These are phyloP conservation scores for Atlantisia rogersi DNA, from an alignment of 2,113 vertebrate species.

Conservation along the genomic window DNA sequence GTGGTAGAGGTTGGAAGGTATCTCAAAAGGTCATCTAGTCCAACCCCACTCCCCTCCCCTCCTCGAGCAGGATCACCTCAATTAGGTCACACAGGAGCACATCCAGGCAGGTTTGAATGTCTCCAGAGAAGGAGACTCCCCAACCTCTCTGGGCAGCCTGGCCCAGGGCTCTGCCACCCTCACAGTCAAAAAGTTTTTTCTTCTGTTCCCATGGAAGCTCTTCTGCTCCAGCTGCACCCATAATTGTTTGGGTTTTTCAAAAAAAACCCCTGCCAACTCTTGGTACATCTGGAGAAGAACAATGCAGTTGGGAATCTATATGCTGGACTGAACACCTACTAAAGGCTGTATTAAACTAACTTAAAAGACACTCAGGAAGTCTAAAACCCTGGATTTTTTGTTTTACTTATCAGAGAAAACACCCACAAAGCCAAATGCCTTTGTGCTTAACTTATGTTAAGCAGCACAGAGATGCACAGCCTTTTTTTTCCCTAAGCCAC, in stretches of 20 bases:
- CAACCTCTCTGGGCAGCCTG: no score
- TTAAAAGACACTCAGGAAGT: neutral
- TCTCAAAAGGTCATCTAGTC: no score
- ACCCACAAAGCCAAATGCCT: neutral
- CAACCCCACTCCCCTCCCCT: no score
- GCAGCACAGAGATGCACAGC: neutral
- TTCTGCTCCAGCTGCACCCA: no score
- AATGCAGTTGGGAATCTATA: neutral
- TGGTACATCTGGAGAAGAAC: neutral
- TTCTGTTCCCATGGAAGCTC: no score
- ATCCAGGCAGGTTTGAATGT: no score
- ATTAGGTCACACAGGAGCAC: no score
- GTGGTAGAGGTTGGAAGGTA: no score
- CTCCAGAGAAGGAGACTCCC: no score
- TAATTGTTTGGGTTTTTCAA: neutral
- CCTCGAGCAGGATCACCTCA: no score
- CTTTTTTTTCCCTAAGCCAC: neutral
- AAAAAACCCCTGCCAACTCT: neutral
- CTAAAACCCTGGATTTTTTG: rapidly evolving
- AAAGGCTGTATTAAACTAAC: neutral
- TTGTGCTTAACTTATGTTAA: neutral
- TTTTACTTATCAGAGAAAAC: neutral
- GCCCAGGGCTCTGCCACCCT: no score
- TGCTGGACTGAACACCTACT: neutral
- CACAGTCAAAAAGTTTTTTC: no score